Conservation (phyloP, 2,113 vertebrate genomes). For the Brachypodius melanocephalos region DNA sequence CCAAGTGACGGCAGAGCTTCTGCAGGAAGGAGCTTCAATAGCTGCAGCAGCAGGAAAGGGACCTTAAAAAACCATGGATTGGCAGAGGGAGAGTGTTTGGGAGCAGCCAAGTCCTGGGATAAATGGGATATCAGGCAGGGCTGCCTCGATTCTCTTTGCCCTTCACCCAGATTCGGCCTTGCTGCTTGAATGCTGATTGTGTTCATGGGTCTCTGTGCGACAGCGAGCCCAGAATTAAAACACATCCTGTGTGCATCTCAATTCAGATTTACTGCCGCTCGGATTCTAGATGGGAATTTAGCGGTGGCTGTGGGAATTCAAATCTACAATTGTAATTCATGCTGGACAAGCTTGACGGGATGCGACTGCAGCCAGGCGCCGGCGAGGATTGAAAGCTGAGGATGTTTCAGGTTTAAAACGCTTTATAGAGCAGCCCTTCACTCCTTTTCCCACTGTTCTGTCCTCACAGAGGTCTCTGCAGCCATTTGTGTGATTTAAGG, state of each 20-base stretch:
- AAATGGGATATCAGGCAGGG: background rate
- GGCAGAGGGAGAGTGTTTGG: background rate
- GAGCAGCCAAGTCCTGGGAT: background rate
- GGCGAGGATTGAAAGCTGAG: background rate
- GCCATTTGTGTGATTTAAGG: background rate
- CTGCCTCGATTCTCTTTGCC: accelerated
- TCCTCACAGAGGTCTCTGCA: background rate
- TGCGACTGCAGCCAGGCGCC: background rate
- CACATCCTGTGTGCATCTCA: accelerated
- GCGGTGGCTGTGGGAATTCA: background rate
- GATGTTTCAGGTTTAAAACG: background rate
- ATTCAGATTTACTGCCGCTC: background rate
- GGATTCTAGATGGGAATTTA: background rate
- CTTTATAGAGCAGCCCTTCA: background rate
- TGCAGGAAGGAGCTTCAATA: background rate
- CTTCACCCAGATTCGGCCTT: background rate
- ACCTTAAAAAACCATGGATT: background rate
- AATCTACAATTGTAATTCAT: background rate
- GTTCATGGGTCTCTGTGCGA: accelerated
- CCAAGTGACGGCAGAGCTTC: background rate
- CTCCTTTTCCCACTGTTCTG: background rate
- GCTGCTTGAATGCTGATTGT: background rate
- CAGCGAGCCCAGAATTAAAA: background rate
- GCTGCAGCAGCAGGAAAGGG: background rate
- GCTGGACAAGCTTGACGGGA: background rate